Evolutionary conservation across 2,888 invertebrate species (phyloP).

Genomic region (Phania funesta): DNA sequence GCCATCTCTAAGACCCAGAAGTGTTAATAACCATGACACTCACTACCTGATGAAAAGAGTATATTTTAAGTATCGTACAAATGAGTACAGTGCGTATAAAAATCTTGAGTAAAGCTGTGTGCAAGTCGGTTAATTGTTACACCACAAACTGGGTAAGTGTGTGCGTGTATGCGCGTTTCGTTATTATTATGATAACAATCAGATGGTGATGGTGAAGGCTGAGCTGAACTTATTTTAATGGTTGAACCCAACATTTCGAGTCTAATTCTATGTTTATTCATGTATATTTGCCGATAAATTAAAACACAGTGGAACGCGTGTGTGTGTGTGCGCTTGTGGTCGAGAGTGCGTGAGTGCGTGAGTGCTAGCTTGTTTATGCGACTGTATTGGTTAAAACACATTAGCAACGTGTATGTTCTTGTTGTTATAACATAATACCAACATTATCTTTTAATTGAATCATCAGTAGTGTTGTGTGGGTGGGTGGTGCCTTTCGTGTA

Average conservation of each 20-base stretch:
- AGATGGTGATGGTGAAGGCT: slow-evolving; percentile 17
- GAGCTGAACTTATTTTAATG: slow-evolving; percentile 45
- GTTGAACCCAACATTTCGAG: slow-evolving; percentile 11
- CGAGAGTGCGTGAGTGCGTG: background rate
- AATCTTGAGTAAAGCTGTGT: no score
- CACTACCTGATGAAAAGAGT: no score
- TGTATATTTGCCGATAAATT: slow-evolving; percentile 13
- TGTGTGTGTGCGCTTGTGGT: background rate
- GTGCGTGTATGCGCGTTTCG: background rate
- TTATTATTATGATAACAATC: slow-evolving; percentile 26
- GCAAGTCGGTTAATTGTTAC: background rate
- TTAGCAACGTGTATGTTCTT: slow-evolving; percentile 16
- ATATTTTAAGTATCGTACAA: no score
- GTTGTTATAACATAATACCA: slow-evolving; percentile 24
- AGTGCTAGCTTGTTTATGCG: background rate
- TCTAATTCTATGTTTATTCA: slow-evolving; percentile 23
- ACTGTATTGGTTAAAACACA: background rate
- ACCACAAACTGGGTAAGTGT: background rate
- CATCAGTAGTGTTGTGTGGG: slow-evolving; percentile 38
- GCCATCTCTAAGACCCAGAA: no score
- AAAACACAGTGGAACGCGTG: background rate
- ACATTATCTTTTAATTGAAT: slow-evolving; percentile 66
- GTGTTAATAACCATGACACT: no score
- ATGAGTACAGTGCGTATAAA: no score
- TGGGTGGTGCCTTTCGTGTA: slow-evolving; percentile 8